Percentiles rank a stretch among this genome's conserved stretches.
Conservation (phyloP, 1,140 invertebrate species). For the Zaprionus lachaisei region DNA sequence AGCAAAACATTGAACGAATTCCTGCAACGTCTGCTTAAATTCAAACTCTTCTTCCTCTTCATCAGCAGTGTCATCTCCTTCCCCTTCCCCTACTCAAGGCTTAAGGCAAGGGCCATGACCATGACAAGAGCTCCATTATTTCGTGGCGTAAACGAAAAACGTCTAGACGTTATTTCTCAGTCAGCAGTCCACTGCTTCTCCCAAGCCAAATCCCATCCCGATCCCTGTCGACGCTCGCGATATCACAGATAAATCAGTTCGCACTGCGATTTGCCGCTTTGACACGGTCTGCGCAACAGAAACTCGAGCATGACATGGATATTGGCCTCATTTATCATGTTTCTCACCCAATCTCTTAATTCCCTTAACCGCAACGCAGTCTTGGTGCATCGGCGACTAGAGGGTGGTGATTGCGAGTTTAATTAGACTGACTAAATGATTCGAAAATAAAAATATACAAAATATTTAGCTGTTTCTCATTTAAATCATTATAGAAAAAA, state of each 20-base stretch:
- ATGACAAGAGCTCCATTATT: conserved; percentile 22
- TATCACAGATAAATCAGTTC: conserved; percentile 64
- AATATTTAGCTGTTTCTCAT: no score
- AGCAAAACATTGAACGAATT: conserved; percentile 24
- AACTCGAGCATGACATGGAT: conserved; percentile 42
- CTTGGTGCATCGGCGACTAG: no score
- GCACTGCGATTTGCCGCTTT: conserved; percentile 50
- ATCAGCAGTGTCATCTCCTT: background rate
- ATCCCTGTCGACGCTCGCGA: conserved; percentile 27
- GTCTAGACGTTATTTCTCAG: conserved; percentile 78
- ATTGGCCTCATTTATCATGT: conserved; percentile 69
- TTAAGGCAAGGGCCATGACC: background rate
- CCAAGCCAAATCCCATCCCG: conserved; percentile 9
- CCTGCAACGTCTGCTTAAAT: conserved; percentile 36
- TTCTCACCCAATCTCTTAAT: background rate
- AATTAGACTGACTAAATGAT: no score
- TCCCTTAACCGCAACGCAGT: no score
- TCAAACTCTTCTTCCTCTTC: conserved; percentile 7
- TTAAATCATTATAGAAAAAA: no score
- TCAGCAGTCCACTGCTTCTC: conserved; percentile 4
- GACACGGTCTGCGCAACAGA: conserved; percentile 15
- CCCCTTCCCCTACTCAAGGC: background rate
- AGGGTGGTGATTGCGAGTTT: no score
- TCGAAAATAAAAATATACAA: no score
- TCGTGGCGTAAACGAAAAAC: conserved; percentile 53